These are phyloP conservation scores for Sisyra nigra DNA, from an alignment of 2,888 invertebrate species.

Conservation along the genomic window DNA sequence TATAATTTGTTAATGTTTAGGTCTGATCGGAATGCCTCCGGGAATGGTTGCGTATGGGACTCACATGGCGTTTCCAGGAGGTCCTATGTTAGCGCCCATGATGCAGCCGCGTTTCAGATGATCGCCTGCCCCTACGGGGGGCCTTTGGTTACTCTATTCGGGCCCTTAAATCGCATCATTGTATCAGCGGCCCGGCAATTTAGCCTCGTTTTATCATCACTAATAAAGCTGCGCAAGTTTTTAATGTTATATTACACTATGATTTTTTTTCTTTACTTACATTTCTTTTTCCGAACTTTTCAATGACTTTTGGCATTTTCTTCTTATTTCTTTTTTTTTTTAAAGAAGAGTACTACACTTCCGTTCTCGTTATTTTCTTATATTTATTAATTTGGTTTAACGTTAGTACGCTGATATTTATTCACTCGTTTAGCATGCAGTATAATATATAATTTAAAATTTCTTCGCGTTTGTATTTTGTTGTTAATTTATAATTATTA, in stretches of 20 bases:
- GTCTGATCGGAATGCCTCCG: constrained; percentile 30
- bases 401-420: too few relatives aligned
- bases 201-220: not conserved
- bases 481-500: too few relatives aligned
- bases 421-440: too few relatives aligned
- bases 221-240: not conserved
- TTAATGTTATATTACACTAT: not conserved
- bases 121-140: constrained; percentile 42
- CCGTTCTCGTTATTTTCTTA: too few relatives aligned
- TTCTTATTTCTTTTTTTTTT: too few relatives aligned
- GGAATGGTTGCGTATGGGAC: constrained; percentile 28
- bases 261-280: not conserved
- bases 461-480: too few relatives aligned
- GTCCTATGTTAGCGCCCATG: constrained; percentile 33
- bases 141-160: constrained; percentile 36
- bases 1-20: constrained; percentile 16
- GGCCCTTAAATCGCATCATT: constrained; percentile 7
- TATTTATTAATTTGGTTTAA: too few relatives aligned
- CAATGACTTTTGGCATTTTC: too few relatives aligned
- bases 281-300: not conserved
- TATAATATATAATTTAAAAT: too few relatives aligned
- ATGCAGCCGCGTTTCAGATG: constrained; percentile 83
- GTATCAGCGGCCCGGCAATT: not conserved
- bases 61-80: constrained; percentile 27
- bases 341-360: too few relatives aligned